Conservation (phyloP, 2,888 invertebrate genomes). For the Belgica antarctica region DNA sequence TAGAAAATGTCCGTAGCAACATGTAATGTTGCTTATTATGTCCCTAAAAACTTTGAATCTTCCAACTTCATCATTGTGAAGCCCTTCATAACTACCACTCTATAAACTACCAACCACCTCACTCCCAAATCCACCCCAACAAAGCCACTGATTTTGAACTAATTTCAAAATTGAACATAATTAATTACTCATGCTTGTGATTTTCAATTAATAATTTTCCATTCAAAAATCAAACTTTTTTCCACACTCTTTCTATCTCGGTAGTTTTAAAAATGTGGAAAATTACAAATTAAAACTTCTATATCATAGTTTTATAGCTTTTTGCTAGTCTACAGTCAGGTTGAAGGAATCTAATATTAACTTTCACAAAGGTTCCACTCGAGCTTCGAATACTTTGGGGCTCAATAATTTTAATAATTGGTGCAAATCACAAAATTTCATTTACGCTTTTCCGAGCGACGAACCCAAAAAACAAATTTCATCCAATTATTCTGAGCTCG, state of each 20-base stretch:
- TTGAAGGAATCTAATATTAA: not conserved
- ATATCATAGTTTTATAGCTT: not conserved
- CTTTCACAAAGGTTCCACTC: not conserved
- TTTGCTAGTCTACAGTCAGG: not conserved
- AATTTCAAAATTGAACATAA: not conserved
- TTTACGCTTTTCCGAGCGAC: not conserved
- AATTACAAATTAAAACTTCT: slow-evolving; percentile 23
- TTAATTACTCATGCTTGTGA: slow-evolving; percentile 6
- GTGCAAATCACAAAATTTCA: slow-evolving; percentile 15
- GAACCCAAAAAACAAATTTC: not conserved
- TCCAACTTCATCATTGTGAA: too few species aligned
- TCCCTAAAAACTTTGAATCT: too few species aligned
- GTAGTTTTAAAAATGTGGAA: slow-evolving; percentile 14
- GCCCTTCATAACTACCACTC: too few species aligned
- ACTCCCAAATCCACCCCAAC: too few species aligned
- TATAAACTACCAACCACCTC: too few species aligned
- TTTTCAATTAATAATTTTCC: not conserved
- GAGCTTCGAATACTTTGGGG: not conserved
- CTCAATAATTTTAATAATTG: slow-evolving; percentile 27
- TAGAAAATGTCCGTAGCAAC: too few species aligned
- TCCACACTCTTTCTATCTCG: too few species aligned
- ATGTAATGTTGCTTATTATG: too few species aligned
- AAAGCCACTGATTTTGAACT: slow-evolving; percentile 4
- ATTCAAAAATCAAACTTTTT: too few species aligned
- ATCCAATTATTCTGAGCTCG: slow-evolving; percentile 7